Conservation (phyloP, 2,888 invertebrate species). For the Mechanitis messenoides region DNA sequence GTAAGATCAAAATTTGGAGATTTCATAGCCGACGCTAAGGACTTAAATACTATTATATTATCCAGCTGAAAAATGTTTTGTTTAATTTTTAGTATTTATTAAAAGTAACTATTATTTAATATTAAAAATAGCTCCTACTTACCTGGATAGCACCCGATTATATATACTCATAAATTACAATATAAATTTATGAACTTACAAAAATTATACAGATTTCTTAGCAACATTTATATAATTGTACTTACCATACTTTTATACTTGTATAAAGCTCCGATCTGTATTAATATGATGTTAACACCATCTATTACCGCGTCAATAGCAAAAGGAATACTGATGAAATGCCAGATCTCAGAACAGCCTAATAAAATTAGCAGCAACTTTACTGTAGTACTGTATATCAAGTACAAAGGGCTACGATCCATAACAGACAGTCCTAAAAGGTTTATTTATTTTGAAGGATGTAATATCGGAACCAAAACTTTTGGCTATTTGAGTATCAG, state of each 20-base stretch:
- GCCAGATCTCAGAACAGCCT: conserved; percentile 50
- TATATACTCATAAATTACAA: not conserved
- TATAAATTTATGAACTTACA: not conserved
- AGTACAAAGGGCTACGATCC: conserved; percentile 23
- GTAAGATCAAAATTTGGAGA: conserved; percentile 53
- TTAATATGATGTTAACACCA: conserved; percentile 43
- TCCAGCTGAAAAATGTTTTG: conserved; percentile 33
- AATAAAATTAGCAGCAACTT: conserved; percentile 43
- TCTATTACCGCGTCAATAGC: conserved; percentile 47
- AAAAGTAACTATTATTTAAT: too few relatives aligned
- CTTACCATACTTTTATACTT: conserved; percentile 57
- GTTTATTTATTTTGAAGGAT: too few relatives aligned
- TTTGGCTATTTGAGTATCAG: too few relatives aligned
- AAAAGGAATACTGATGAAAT: conserved; percentile 38
- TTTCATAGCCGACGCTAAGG: conserved; percentile 52
- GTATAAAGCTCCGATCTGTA: conserved; percentile 51
- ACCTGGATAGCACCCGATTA: too few relatives aligned
- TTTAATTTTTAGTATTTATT: not conserved
- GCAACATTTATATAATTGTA: not conserved
- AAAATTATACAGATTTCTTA: not conserved
- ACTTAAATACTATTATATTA: conserved; percentile 45
- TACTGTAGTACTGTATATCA: conserved; percentile 44
- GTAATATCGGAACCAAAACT: too few relatives aligned
- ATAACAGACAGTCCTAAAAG: conserved; percentile 30
- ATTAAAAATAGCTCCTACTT: too few relatives aligned